Evolutionary conservation across 2,113 vertebrate genomes (phyloP), one percentile per base, ranked within the genome.

Genomic region (Balaeniceps rex): DNA sequence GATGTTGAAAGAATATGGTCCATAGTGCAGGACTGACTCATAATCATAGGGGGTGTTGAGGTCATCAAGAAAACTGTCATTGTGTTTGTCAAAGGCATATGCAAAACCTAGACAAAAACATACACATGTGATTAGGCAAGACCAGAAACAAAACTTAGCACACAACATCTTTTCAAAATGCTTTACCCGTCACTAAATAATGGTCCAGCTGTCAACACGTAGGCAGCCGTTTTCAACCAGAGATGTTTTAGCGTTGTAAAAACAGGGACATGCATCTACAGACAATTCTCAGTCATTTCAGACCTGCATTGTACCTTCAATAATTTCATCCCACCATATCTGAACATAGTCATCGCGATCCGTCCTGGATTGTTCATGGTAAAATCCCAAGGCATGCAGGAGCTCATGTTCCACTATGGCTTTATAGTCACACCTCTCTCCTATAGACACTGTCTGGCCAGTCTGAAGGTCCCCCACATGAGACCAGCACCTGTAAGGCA

Each of bases 381-480:
- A 99, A 95, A 99, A 99, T 57, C 99, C 99, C 91, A 99, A 83
- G 22, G 98, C 98, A 11, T 98, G 98, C 29, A 99, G 96, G 5
- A 99, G 60, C 93, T 99, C 99, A 13, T 99, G 99, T 83, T 99
- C 98, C 10, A 99, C 97, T 63, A 98, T 97, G 9, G 97, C 98
- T 94, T 99, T 99, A 49, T 98, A 97, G 95, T 99, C 99, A 93
- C 99, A 99, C 4, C 98, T 91, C 4, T 22, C 2, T 23, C 99
- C 99, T 92, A 99, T 96, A 55, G 98, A 99, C 34, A 99, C 57
- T 0, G 10, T 97, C 96, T 99, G 99, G 15, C 98, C 98, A 5
- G 13, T 93, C 2, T 98, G 97, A 74, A 96, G 96, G 94, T 98
- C 96, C 2, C 98, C 98, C 57, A 99, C 98, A 5, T 83, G 94